Conservation (phyloP, 2,113 vertebrate species). For the Leiothrix lutea region DNA sequence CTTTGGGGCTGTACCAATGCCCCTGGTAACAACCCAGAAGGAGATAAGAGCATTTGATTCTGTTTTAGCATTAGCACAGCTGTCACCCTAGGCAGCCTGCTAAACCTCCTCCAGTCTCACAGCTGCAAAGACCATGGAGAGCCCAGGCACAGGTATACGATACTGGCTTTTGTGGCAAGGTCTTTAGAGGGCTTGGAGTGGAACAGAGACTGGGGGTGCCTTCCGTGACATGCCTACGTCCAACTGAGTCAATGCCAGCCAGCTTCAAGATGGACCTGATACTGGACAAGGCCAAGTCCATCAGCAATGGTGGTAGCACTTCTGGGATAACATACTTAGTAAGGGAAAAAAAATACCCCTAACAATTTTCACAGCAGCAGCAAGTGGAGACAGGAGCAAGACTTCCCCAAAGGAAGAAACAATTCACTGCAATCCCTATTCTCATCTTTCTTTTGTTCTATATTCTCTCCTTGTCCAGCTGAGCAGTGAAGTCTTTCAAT, state of each 20-base stretch:
- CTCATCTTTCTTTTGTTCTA: neutral
- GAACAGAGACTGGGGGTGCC: neutral
- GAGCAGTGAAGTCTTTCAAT: neutral
- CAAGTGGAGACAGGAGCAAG: neutral
- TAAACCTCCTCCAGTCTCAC: neutral
- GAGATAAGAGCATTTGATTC: neutral
- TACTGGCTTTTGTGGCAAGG: neutral
- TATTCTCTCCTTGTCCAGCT: neutral
- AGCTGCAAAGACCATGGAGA: neutral
- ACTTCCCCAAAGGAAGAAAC: neutral
- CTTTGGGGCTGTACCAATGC: neutral
- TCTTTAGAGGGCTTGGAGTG: neutral
- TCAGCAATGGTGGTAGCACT: neutral
- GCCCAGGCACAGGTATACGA: neutral
- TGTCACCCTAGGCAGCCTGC: neutral
- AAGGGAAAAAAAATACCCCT: fast-evolving
- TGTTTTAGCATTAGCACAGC: neutral
- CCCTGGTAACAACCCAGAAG: neutral
- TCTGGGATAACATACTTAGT: neutral
- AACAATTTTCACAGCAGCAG: neutral
- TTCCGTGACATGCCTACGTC: neutral
- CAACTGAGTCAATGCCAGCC: neutral
- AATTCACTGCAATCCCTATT: neutral
- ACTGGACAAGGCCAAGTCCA: neutral
- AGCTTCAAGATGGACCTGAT: neutral